Conservation (phyloP, 2,113 vertebrate genomes). For the Tachuris rubrigastra region DNA sequence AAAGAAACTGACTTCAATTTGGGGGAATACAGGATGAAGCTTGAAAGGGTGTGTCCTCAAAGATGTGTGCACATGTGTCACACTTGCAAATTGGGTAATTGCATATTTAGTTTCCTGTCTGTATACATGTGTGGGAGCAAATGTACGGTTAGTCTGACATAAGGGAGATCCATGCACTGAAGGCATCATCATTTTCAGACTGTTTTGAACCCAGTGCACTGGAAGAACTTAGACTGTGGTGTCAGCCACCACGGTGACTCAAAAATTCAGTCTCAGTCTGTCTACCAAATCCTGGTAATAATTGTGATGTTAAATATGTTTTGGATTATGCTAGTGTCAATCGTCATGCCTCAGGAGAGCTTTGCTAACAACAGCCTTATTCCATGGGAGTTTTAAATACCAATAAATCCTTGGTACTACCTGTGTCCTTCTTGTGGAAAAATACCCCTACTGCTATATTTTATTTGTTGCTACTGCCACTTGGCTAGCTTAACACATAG, state of each 20-base stretch:
- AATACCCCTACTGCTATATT: neutral
- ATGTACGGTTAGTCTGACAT: conserved; percentile 48
- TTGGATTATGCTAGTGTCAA: neutral
- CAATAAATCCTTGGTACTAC: neutral
- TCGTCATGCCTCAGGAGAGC: neutral
- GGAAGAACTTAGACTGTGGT: conserved; percentile 13
- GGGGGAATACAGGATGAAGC: conserved; percentile 40
- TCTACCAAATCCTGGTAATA: neutral
- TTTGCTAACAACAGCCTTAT: neutral
- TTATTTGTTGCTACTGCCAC: neutral
- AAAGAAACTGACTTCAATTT: conserved; percentile 43
- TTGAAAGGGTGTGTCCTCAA: conserved; percentile 35
- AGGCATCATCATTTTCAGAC: neutral
- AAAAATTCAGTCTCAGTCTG: neutral
- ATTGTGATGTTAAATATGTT: neutral
- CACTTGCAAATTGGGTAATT: conserved; percentile 58
- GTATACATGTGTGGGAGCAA: conserved; percentile 60
- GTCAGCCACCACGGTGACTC: neutral
- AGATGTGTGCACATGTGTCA: conserved; percentile 52
- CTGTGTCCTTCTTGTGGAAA: neutral
- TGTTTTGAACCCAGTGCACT: conserved; percentile 29
- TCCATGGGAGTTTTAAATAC: neutral
- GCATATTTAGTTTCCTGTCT: conserved; percentile 54
- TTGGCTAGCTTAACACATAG: neutral
- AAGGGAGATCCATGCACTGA: neutral